Evolutionary conservation across 1,140 invertebrate genomes (phyloP).

Genomic region (Procambarus virginalis): DNA sequence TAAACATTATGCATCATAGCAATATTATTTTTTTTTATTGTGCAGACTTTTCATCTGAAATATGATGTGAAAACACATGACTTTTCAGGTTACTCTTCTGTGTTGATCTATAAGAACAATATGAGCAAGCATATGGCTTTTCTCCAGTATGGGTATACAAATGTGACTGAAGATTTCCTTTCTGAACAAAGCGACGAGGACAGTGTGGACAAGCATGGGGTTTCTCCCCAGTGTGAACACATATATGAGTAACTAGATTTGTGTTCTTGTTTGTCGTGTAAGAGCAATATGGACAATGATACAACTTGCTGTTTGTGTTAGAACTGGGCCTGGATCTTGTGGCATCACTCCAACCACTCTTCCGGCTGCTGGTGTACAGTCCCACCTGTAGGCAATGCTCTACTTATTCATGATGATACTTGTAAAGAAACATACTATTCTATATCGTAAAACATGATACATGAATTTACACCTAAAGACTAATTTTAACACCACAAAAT

Average conservation of each 20-base stretch:
- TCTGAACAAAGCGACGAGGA: conserved; percentile 38
- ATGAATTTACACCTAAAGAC: neutral
- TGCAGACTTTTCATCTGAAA: conserved; percentile 7
- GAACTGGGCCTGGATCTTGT: conserved; percentile 23
- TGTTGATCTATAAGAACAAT: conserved; percentile 44
- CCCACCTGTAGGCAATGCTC: conserved; percentile 57
- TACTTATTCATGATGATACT: conserved; percentile 41
- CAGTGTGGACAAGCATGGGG: conserved; percentile 48
- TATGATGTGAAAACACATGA: conserved; percentile 42
- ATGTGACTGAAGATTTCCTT: conserved; percentile 52
- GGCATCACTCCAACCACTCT: conserved; percentile 51
- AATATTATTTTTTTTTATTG: neutral
- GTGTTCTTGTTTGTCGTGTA: conserved; percentile 53
- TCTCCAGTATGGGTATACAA: conserved; percentile 55
- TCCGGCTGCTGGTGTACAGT: conserved; percentile 33
- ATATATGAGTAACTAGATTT: conserved; percentile 36
- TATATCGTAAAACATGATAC: neutral
- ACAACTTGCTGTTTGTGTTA: conserved; percentile 46
- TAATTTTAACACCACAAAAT: neutral
- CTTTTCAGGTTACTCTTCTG: conserved; percentile 46
- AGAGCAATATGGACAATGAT: conserved; percentile 51
- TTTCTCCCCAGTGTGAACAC: conserved; percentile 47
- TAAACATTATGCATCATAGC: too few relatives aligned
- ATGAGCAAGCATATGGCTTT: conserved; percentile 44
- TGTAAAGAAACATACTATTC: neutral